Evolutionary conservation across 2,797 vertebrate genomes (phyloP).

Genomic region (Ara ararauna): DNA sequence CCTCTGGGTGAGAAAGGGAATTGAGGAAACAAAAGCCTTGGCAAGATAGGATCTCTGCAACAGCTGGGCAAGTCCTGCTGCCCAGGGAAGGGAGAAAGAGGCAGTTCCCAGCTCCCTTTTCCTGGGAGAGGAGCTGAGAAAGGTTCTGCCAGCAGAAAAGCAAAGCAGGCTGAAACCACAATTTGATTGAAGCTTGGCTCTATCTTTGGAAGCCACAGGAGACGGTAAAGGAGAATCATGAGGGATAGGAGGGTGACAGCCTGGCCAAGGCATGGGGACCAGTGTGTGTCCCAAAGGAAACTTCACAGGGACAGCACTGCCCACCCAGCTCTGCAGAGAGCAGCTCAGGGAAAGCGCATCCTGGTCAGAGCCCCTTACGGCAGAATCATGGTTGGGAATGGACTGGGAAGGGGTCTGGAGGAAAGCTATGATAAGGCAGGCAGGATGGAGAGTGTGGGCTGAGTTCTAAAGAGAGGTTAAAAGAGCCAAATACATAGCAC

Average conservation of each 20-base stretch:
- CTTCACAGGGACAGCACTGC: rapidly evolving
- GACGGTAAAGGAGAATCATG: not conserved
- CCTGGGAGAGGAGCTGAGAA: not conserved
- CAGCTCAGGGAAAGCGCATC: not conserved
- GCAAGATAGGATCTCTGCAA: not conserved
- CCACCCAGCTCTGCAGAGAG: not conserved
- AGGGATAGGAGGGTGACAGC: not conserved
- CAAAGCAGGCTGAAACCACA: not conserved
- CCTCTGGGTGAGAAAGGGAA: not conserved
- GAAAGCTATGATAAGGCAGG: not conserved
- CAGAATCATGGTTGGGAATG: not conserved
- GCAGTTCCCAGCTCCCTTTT: not conserved
- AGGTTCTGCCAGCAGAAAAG: not conserved
- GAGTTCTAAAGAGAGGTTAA: not conserved
- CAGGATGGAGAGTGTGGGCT: not conserved
- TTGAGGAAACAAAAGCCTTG: not conserved
- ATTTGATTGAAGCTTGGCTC: not conserved
- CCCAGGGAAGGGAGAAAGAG: not conserved
- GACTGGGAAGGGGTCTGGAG: not conserved
- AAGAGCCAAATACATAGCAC: not conserved
- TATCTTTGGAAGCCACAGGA: not conserved
- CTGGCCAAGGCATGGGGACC: not conserved
- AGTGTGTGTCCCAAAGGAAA: rapidly evolving
- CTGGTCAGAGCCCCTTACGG: rapidly evolving
- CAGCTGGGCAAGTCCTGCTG: not conserved